phyloP scores from a whole-genome alignment of 2,113 vertebrate genomes.

The Tragulus kanchil region DNA sequence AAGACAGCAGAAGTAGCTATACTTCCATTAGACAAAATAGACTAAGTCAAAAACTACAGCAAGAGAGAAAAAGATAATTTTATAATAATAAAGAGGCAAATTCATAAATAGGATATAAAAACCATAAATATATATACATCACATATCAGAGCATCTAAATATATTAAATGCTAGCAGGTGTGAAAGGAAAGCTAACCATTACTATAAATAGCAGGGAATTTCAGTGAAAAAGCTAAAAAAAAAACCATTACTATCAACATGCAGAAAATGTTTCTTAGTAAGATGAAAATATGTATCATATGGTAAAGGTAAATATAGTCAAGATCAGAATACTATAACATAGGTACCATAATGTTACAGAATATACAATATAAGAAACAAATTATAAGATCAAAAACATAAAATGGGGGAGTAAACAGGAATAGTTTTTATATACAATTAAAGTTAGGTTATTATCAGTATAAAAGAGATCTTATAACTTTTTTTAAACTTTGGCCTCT shows the following conservation, averaged over 20 bases:
- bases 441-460: background rate
- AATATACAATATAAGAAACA: background rate
- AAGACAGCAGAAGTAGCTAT: background rate
- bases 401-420: background rate
- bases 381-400: background rate
- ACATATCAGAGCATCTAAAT: background rate
- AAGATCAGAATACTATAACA: conserved; percentile 13
- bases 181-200: background rate
- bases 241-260: too few relatives aligned
- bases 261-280: too few relatives aligned
- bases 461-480: background rate
- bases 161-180: background rate
- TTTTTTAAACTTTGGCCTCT: too few relatives aligned
- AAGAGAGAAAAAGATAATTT: background rate
- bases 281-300: background rate
- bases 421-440: background rate
- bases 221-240: too few relatives aligned
- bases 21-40: background rate
- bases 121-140: background rate
- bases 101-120: background rate
- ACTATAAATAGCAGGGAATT: background rate
- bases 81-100: background rate
- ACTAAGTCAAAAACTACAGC: background rate
- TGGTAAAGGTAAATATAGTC: background rate
- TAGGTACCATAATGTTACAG: background rate